Evolutionary conservation across 2,113 vertebrate species (phyloP), one percentile per base, ranked within the genome.

Genomic region (Lota lota): DNA sequence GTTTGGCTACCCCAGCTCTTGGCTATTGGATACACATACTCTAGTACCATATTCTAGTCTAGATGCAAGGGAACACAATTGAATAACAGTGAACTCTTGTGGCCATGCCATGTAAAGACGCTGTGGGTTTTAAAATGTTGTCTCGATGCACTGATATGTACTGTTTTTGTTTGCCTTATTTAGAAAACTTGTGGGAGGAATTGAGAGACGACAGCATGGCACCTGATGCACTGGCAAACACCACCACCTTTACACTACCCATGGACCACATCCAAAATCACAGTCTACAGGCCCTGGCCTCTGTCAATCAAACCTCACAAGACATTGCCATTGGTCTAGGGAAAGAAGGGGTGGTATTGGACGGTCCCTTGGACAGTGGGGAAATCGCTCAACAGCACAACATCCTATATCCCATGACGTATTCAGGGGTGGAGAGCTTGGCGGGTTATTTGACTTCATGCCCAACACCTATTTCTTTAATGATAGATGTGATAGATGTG

Each of bases 111-210:
- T 47, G 40, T 14, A 59, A 6, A 12, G n/a, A 22, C 5, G n/a
- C 2, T 58, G 18, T 58, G 7, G 20, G 7, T 22, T 61, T 19
- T 20, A 4, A 19, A 10, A 21, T 22, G 20, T 22, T 7, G 1
- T 62, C 28, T 61, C 5, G 14, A 2, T 70, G 8, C 8, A 40
- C 11, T 20, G 12, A 10, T 14, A 47, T 14, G 11, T 14, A 10
- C 8, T 1, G 40, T 47, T 47, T 47, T 47, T 47, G 8, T 47
- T 47, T 12, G 12, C 8, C 19, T 59, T 33, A 22, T 16, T 20
- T 73, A 98, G 97, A 95, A 73, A 94, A 93, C 69, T 86, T 98
- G 5, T 99, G 97, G 97, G 97, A 99, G 77, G 94, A 95, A 78
- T 83, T 99, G 63, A 95, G 93, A 73, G 92, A 96, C 1, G 96